Evolutionary conservation across 2,113 vertebrate genomes (phyloP).

Genomic region (Tonatia bakeri): DNA sequence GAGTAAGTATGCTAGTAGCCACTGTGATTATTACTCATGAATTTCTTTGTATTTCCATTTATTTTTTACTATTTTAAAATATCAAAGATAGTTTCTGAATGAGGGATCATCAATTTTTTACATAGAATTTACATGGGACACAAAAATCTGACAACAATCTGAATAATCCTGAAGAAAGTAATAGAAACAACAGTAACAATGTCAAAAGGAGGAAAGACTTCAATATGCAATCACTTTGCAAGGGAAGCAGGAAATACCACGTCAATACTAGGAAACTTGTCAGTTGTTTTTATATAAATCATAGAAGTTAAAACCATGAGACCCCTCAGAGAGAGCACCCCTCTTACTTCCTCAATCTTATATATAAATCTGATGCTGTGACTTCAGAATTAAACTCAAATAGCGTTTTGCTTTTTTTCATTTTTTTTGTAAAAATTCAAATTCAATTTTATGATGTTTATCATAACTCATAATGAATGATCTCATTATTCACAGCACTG

Average conservation of each 20-base stretch:
- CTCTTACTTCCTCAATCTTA: neutral
- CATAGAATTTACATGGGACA: neutral
- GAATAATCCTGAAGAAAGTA: neutral
- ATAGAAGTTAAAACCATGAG: neutral
- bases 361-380: neutral
- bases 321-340: neutral
- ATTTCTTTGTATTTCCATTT: neutral
- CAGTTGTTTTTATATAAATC: neutral
- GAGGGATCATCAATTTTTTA: neutral
- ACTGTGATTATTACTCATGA: neutral
- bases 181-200: neutral
- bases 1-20: neutral
- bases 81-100: neutral
- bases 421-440: neutral
- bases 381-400: neutral
- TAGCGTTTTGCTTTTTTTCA: neutral
- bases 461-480: neutral
- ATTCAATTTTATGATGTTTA: neutral
- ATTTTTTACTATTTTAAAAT: neutral
- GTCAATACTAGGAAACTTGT: neutral
- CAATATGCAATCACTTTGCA: neutral
- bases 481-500: neutral
- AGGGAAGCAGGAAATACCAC: neutral
- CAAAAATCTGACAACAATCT: neutral
- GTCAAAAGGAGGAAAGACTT: neutral